Base-by-base conservation (phyloP, 2,888 invertebrate genomes). In the Anoncus sp. region DNA sequence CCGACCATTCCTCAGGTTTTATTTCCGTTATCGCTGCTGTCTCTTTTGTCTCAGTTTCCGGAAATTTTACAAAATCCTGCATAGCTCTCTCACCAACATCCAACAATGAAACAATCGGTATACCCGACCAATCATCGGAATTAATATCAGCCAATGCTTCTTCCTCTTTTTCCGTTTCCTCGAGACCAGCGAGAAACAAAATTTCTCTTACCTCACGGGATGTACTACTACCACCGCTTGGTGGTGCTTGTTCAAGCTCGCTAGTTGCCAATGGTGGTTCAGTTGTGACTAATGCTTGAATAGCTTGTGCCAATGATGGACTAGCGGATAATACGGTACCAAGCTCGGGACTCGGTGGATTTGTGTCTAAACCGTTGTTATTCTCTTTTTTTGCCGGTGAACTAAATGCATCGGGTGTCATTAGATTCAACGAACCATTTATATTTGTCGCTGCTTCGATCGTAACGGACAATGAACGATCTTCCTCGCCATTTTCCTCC, bases 191-290 rank as follows among this genome's bases (percentile, higher is more conserved):
- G 51, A 95, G 93, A 5, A 95, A 94, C 90, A 98, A 93, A 83
- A 98, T 98, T 92, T 97, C 96, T 89, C 97, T 95, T 22, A 98
- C 98, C 92, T 98, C 98, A 22, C 97, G 93, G 86, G 97, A 97
- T 5, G 98, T 97, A 90, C 97, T 97, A 77, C 97, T 97, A 14
- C 96, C 96, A n/a, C 96, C 96, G 65, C 97, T 97, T 1, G 95
- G 94, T 5, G 89, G 89, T 10, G 90, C 89, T 75, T 89, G 90
- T 67, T 89, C 89, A 40, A 89, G 77, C 43, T 88, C 87, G 38
- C 85, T 87, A 2, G 86, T 87, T 12, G 85, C 87, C 4, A 88
- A 45, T 1, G 89, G 87, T n/a, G 88, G 85, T 7, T 90, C 90
- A 0, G 88, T 70, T 10, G 86, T 76, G 53, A 86, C 87, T 2